Base-by-base conservation (phyloP, 2,888 invertebrate species). In the Muscina levida region DNA sequence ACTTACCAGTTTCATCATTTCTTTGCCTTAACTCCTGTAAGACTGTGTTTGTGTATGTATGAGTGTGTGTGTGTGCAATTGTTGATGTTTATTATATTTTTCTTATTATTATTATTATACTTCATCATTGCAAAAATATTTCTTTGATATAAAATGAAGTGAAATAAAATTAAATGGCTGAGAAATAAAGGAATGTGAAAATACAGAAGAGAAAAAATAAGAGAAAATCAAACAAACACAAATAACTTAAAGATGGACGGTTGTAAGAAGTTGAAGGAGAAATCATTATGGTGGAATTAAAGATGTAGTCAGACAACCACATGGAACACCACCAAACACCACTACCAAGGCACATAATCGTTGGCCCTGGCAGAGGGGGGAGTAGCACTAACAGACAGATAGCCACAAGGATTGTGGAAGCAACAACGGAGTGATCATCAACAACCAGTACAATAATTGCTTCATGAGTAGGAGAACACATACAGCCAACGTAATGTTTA, bases 141-240 rank as follows among this genome's bases (percentile, higher is more conserved):
- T 62, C 62, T 62, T 62, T 62, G 62, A 62, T 62, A 62, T 62
- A 37, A 62, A 62, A 62, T 42, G 22, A 57, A 56, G 26, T 56
- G n/a, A 24, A 57, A 57, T 56, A 56, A 37, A 62, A 62, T 59
- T 62, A 62, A 62, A 62, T 62, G 57, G 57, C 39, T 39, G 62
- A 62, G 62, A 59, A 59, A 59, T 39, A 48, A 65, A 73, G 53
- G 72, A 70, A 70, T 66, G 56, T 13, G n/a, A 46, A 56, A 71
- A 53, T n/a, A 10, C n/a, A 62, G 51, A 76, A n/a, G 19, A n/a
- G n/a, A 53, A 65, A 44, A 17, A 8, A 13, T 59, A 39, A 39
- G 51, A 46, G 46, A 57, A 31, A 39, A 17, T 15, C 15, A 57
- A 76, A 31, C 62, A 46, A 42, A 51, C 62, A 59, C 39, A 65